Evolutionary conservation across 2,797 vertebrate genomes (phyloP), one percentile per base, ranked within the genome.

Genomic region (Gallinago nigripennis): DNA sequence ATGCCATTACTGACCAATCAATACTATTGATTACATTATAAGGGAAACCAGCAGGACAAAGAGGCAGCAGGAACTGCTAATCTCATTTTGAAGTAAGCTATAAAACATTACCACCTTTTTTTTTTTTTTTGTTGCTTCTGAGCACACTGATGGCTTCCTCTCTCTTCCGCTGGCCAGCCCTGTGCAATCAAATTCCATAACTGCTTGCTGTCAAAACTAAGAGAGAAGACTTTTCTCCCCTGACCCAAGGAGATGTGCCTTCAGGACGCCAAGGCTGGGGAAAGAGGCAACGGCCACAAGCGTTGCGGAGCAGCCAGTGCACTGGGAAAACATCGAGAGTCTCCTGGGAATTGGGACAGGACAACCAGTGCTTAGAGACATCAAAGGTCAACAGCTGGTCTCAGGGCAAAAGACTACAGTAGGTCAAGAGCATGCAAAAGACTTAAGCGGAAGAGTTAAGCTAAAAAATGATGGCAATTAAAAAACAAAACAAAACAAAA

Each of bases 21-120:
- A 79, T 95, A n/a, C 31, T 37, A 89, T 79, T 20, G 94, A 95
- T 95, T 89, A 82, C 72, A 72, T 84, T 28, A 68, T 37, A 72
- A 88, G 76, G 60, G 92, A 81, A 88, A 63, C 25, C 69, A 75
- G 64, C 82, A 70, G 88, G 72, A 77, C 63, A 69, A 70, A 63
- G 75, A 75, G 19, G 65, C 50, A 56, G 93, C 66, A 69, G 68
- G 72, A 86, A 81, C 50, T 25, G 77, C 48, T 90, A 78, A 88
- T 83, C 71, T 83, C 60, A 63, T 87, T 93, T 73, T 45, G 83
- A 83, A 84, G 46, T 8, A 37, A 68, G 71, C 72, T 48, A 46
- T 51, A 76, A 89, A 91, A 53, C 58, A 65, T 68, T 21, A 64
- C 15, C 66, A 50, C 45, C 53, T 37, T 41, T 37, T 37, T 37